phyloP scores from a whole-genome alignment of 2,797 vertebrate species.

The Microcaecilia unicolor region DNA sequence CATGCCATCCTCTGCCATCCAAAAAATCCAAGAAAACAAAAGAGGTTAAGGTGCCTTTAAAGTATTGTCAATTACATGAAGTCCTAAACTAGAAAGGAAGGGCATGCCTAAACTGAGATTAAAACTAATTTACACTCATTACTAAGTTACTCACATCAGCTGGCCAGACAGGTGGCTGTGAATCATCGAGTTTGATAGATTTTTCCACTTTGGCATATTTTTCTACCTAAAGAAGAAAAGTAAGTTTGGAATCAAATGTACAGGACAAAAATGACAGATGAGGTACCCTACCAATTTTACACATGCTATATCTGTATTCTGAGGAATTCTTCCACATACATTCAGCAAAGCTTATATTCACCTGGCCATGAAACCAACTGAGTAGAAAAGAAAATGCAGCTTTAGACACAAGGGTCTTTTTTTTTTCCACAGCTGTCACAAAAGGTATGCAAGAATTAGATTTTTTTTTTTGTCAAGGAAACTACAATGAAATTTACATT shows the following conservation, averaged over 20 bases:
- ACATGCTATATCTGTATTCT: background rate
- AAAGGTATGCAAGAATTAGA: too few relatives aligned
- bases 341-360: background rate
- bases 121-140: too few relatives aligned
- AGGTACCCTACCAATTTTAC: background rate
- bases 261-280: background rate
- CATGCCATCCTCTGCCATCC: too few relatives aligned
- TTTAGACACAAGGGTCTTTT: background rate
- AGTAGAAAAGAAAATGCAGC: background rate
- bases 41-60: background rate
- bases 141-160: conserved; percentile 69
- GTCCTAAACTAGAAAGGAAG: too few relatives aligned
- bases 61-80: too few relatives aligned
- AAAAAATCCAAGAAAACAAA: too few relatives aligned
- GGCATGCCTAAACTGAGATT: too few relatives aligned
- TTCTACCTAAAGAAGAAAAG: conserved; percentile 72
- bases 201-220: conserved; percentile 94
- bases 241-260: conserved; percentile 12
- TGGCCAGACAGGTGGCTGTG: conserved; percentile 88
- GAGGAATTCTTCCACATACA: background rate
- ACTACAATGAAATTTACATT: background rate
- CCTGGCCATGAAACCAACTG: too few relatives aligned
- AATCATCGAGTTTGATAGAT: conserved; percentile 81
- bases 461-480: too few relatives aligned
- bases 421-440: too few relatives aligned